A percentile compares a stretch with the other conserved stretches of the same genome.
Conservation (phyloP, 2,888 invertebrate species). For the Meiosimyza platycephala region DNA sequence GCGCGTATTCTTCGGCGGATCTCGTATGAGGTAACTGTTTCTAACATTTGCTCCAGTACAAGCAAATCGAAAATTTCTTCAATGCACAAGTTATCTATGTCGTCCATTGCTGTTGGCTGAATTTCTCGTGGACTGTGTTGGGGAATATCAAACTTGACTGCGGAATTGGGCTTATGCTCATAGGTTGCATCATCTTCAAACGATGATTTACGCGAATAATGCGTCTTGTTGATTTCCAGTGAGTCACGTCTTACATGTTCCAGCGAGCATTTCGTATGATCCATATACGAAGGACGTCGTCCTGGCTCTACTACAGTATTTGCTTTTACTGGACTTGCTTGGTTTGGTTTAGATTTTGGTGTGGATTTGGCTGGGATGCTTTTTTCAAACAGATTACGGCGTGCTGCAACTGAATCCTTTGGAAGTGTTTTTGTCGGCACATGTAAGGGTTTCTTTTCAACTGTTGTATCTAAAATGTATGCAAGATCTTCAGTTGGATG, state of each 20-base stretch:
- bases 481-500: constrained; percentile 55
- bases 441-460: constrained; percentile 33
- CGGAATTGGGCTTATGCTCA: constrained; percentile 68
- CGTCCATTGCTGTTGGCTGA: constrained; percentile 67
- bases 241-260: constrained; percentile 66
- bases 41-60: constrained; percentile 79
- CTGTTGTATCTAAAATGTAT: constrained; percentile 54
- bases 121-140: constrained; percentile 71
- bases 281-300: constrained; percentile 66
- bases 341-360: constrained; percentile 6
- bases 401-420: constrained; percentile 59
- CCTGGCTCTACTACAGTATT: constrained; percentile 41
- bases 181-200: constrained; percentile 60
- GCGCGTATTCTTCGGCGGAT: constrained; percentile 80
- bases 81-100: constrained; percentile 70
- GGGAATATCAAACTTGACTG: constrained; percentile 78
- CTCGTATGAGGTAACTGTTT: constrained; percentile 82
- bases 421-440: constrained; percentile 13
- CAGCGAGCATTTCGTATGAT: constrained; percentile 65
- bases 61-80: constrained; percentile 80
- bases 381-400: constrained; percentile 62
- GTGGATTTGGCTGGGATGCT: constrained; percentile 37
- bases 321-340: constrained; percentile 35
- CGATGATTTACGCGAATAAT: constrained; percentile 60
- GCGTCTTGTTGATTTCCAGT: constrained; percentile 61